These are phyloP conservation scores for Thinocorus orbignyianus DNA, from an alignment of 2,113 vertebrate genomes.

Conservation along the genomic window DNA sequence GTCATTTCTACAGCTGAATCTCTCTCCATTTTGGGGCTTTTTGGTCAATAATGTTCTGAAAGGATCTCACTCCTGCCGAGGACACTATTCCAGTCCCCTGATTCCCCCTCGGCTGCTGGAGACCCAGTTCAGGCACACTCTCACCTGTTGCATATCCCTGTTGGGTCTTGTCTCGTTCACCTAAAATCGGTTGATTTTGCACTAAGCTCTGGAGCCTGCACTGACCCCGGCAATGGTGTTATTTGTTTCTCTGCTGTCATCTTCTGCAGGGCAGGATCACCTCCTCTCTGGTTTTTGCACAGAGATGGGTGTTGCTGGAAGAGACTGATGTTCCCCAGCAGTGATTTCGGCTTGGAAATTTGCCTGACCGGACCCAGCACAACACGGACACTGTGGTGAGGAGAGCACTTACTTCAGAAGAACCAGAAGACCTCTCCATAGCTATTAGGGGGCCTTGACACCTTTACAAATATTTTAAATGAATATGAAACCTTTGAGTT, in stretches of 20 bases:
- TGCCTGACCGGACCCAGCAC: neutral
- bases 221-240: neutral
- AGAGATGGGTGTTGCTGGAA: neutral
- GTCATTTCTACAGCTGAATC: neutral
- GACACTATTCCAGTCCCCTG: neutral
- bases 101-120: neutral
- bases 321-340: neutral
- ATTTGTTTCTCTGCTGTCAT: neutral
- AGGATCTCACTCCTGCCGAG: neutral
- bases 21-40: neutral
- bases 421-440: neutral
- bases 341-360: neutral
- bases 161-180: neutral
- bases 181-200: neutral
- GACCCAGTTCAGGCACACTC: neutral
- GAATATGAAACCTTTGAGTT: neutral
- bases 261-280: neutral
- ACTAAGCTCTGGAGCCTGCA: neutral
- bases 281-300: neutral
- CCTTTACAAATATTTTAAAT: neutral
- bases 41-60: neutral
- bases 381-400: rapidly evolving
- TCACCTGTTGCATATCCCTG: neutral
- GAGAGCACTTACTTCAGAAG: neutral
- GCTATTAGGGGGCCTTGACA: neutral